Evolutionary conservation across 1,140 invertebrate species (phyloP), one percentile per base, ranked within the genome.

Genomic region (Dinoponera quadriceps): DNA sequence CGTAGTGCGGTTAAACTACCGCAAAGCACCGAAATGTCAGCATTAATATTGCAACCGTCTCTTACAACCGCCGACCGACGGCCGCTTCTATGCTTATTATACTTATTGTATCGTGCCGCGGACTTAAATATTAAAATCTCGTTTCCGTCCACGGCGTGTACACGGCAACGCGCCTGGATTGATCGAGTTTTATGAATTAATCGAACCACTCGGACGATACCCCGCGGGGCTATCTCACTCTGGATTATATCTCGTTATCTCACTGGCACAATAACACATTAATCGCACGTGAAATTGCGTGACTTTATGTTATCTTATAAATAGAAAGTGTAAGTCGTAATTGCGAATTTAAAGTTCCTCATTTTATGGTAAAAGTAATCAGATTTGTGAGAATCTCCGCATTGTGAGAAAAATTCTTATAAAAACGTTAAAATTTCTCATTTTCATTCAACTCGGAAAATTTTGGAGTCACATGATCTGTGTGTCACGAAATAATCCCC

Each of bases 71-170:
- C 88, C 29, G 82, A 62, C 80, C 82, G 54, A 44, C 77, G 85
- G 69, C 78, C 84, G 84, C 60, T 83, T 74, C 87, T 85, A 89
- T 88, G 88, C 86, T 90, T 90, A 89, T 90, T 89, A 90, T 85
- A 83, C 84, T 89, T 90, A 89, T 90, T 90, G 88, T 90, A 90
- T 90, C 84, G 83, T 74, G 72, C 60, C 69, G 60, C 13, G 72
- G 38, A 54, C 78, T 90, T 78, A 90, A 90, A 90, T 90, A 90
- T 90, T 90, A 90, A 90, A 90, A 90, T 90, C 89, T 88, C 84
- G 77, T 90, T 90, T 90, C 20, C 83, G 75, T 78, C 75, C 29
- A 20, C 11, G 33, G 65, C 33, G 38, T 27, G 29, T 57, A 69
- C 29, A 71, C 33, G 51, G 33, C 33, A n/a, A 69, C 29, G 29